Percentiles rank a stretch among this genome's conserved stretches.
Evolutionary conservation across 1,140 invertebrate genomes (phyloP).

Genomic region (Dufourea novaeangliae): DNA sequence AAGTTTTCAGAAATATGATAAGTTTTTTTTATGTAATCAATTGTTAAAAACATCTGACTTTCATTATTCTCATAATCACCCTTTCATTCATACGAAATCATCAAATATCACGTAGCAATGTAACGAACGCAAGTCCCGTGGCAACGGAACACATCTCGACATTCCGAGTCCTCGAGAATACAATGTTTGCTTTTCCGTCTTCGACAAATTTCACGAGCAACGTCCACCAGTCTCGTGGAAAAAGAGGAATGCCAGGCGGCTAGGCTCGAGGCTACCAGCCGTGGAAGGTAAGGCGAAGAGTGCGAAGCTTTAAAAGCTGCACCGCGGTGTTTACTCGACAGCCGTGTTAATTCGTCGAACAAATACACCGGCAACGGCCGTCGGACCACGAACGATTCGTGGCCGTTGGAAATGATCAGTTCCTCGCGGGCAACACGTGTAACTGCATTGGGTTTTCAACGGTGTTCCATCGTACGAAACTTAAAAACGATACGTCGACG

Average conservation of each 20-base stretch:
- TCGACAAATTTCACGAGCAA: slow-evolving; percentile 41
- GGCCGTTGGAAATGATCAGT: slow-evolving; percentile 55
- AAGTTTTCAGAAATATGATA: too few relatives aligned
- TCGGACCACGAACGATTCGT: slow-evolving; percentile 58
- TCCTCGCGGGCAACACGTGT: slow-evolving; percentile 52
- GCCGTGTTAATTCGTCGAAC: slow-evolving; percentile 62
- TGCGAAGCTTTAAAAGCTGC: slow-evolving; percentile 56
- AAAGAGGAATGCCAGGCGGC: slow-evolving; percentile 5
- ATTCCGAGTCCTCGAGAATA: neutral
- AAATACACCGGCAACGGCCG: slow-evolving; percentile 60
- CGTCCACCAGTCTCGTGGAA: neutral
- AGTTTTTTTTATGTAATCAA: too few relatives aligned
- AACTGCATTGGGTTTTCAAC: slow-evolving; percentile 48
- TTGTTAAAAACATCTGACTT: too few relatives aligned
- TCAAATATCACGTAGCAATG: neutral
- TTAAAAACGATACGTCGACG: neutral
- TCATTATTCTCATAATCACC: too few relatives aligned
- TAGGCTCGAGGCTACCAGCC: neutral
- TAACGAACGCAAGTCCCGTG: neutral
- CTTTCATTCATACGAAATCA: too few relatives aligned
- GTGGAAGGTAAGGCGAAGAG: slow-evolving; percentile 17
- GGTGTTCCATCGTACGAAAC: slow-evolving; percentile 10
- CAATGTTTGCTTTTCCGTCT: slow-evolving; percentile 35
- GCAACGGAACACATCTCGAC: neutral
- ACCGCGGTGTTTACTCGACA: slow-evolving; percentile 59